These are phyloP conservation scores for Neuroscelio doddi DNA, from an alignment of 2,888 invertebrate species.

Conservation along the genomic window DNA sequence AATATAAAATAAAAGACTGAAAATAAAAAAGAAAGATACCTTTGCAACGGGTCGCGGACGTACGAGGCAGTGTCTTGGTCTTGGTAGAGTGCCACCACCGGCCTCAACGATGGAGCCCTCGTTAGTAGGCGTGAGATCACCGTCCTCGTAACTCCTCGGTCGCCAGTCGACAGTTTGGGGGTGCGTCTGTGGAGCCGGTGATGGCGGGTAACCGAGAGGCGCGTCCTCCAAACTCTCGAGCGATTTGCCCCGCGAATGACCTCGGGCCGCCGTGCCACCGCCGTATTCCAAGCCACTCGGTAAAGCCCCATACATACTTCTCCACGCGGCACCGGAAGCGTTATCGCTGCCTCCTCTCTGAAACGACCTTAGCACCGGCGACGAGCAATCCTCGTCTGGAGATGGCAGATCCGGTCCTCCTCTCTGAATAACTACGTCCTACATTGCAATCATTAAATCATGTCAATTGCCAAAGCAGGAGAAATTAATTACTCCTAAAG, in stretches of 20 bases:
- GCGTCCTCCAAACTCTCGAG: constrained; percentile 89
- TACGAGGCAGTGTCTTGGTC: constrained; percentile 84
- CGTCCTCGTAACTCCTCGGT: constrained; percentile 87
- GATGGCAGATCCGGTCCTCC: constrained; percentile 68
- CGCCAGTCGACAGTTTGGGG: constrained; percentile 77
- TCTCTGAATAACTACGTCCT: constrained; percentile 70
- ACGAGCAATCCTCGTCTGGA: constrained; percentile 70
- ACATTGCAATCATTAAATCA: not conserved
- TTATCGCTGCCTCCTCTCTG: constrained; percentile 54
- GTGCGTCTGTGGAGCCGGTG: constrained; percentile 62
- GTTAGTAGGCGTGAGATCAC: constrained; percentile 92
- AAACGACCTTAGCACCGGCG: constrained; percentile 68
- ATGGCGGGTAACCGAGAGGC: constrained; percentile 67
- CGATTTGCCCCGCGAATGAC: constrained; percentile 86
- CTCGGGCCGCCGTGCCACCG: constrained; percentile 72
- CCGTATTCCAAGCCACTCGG: constrained; percentile 61
- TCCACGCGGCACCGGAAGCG: constrained; percentile 60
- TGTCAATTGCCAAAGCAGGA: not conserved
- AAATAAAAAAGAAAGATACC: constrained; percentile 65
- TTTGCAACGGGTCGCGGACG: constrained; percentile 88
- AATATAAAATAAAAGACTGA: no score
- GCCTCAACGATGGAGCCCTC: constrained; percentile 79
- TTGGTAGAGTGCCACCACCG: constrained; percentile 87
- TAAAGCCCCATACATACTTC: constrained; percentile 69
- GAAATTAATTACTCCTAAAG: not conserved